Evolutionary conservation across 1,140 invertebrate species (phyloP).

Genomic region (Colletes gigas): DNA sequence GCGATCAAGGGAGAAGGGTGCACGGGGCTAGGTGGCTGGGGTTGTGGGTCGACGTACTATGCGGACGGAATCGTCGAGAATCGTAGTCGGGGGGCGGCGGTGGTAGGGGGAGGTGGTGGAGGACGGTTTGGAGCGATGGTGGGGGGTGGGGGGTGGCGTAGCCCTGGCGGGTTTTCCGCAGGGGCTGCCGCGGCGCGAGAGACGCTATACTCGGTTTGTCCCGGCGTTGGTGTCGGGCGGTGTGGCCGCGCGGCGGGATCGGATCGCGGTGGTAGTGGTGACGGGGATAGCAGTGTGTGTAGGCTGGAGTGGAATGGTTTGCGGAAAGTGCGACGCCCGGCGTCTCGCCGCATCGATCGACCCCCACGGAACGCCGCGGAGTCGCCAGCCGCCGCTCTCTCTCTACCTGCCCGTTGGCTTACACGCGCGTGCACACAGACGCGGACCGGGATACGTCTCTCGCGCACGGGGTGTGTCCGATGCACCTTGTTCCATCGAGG

Average conservation of each 20-base stretch:
- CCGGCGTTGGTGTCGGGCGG: neutral
- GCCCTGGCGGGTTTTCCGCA: constrained; percentile 57
- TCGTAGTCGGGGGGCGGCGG: constrained; percentile 39
- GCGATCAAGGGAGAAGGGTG: constrained; percentile 32
- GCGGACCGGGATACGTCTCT: constrained; percentile 10
- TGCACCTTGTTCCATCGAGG: constrained; percentile 24
- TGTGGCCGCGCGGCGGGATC: neutral
- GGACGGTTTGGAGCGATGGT: neutral
- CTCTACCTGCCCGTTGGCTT: constrained; percentile 55
- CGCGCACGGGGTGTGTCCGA: constrained; percentile 42
- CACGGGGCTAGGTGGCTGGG: constrained; percentile 44
- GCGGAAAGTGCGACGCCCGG: constrained; percentile 78
- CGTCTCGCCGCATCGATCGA: constrained; percentile 81
- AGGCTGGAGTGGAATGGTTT: constrained; percentile 66
- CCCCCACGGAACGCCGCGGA: constrained; percentile 46
- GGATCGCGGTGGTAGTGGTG: constrained; percentile 18
- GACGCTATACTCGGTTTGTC: neutral
- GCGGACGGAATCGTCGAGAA: constrained; percentile 40
- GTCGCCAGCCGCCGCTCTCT: constrained; percentile 36
- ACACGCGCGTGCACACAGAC: constrained; percentile 31
- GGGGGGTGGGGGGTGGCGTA: constrained; percentile 54
- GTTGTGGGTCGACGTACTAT: constrained; percentile 64
- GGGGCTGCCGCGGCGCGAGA: constrained; percentile 46
- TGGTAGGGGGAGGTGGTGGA: neutral
- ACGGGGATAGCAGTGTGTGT: constrained; percentile 49